Percentiles rank a stretch among this genome's conserved stretches.
phyloP scores from a whole-genome alignment of 2,888 invertebrate species.

The Molorchus minor region DNA sequence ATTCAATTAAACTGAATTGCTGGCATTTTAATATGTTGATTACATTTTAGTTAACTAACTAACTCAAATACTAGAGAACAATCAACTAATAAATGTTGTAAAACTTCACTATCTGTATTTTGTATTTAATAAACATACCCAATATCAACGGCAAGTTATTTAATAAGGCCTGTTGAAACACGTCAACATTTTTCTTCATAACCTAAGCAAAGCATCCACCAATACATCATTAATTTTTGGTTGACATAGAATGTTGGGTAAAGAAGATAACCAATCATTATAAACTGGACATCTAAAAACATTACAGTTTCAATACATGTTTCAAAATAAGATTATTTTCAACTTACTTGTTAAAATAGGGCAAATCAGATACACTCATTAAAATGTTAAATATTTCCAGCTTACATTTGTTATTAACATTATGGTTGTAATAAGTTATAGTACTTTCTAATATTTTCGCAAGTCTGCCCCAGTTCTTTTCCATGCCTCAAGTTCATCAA shows the following conservation, averaged over 20 bases:
- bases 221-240: conserved; percentile 65
- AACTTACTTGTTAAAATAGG: conserved; percentile 54
- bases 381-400: conserved; percentile 62
- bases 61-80: no score
- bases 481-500: conserved; percentile 46
- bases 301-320: conserved; percentile 9
- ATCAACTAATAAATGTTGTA: no score
- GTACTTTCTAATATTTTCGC: conserved; percentile 42
- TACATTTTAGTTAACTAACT: no score
- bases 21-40: no score
- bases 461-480: conserved; percentile 44
- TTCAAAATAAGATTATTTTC: conserved; percentile 39
- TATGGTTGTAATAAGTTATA: conserved; percentile 39
- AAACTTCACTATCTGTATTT: no score
- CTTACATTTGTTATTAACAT: conserved; percentile 45
- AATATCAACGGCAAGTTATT: conserved; percentile 64
- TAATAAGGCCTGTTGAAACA: conserved; percentile 65
- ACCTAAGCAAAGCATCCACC: conserved; percentile 67
- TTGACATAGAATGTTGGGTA: conserved; percentile 68
- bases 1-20: no score
- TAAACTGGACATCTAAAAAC: conserved; percentile 58
- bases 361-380: conserved; percentile 62
- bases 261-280: conserved; percentile 65
- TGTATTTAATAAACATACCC: conserved; percentile 48
- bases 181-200: conserved; percentile 67